These are phyloP conservation scores for Scaptomyza montana DNA, from an alignment of 1,140 invertebrate genomes.

Conservation along the genomic window DNA sequence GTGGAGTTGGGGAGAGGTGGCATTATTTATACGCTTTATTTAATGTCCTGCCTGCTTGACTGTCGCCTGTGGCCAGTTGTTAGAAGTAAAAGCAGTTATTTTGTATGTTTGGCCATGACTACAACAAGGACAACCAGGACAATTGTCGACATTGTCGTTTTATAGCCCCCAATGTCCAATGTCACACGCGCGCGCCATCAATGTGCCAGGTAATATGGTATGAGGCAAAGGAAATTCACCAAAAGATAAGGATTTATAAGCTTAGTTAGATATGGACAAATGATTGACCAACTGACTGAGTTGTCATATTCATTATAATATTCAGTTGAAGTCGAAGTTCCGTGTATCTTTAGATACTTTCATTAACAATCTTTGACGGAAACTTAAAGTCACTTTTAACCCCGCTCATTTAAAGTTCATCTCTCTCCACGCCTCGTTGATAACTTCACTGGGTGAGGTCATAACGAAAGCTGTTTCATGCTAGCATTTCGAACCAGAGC, in stretches of 20 bases:
- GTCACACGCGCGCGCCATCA: constrained; percentile 36
- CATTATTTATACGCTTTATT: constrained; percentile 71
- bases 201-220: neutral
- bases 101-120: constrained; percentile 40
- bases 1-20: constrained; percentile 46
- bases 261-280: neutral
- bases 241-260: neutral
- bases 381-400: constrained; percentile 5
- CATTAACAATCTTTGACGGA: neutral
- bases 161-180: constrained; percentile 27
- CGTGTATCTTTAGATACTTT: too few relatives aligned
- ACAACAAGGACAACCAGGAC: constrained; percentile 40
- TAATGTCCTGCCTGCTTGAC: constrained; percentile 26
- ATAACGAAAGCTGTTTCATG: constrained; percentile 12
- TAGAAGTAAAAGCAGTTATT: too few relatives aligned
- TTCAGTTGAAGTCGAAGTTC: too few relatives aligned
- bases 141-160: constrained; percentile 36
- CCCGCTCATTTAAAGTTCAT: neutral
- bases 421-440: neutral
- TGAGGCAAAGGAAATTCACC: neutral
- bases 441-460: constrained; percentile 30
- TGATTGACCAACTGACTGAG: neutral
- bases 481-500: neutral
- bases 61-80: too few relatives aligned
- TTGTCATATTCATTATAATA: too few relatives aligned